Percentiles rank a stretch among this genome's conserved stretches.
phyloP scores from a whole-genome alignment of 2,113 vertebrate species.

The Meriones unguiculatus region DNA sequence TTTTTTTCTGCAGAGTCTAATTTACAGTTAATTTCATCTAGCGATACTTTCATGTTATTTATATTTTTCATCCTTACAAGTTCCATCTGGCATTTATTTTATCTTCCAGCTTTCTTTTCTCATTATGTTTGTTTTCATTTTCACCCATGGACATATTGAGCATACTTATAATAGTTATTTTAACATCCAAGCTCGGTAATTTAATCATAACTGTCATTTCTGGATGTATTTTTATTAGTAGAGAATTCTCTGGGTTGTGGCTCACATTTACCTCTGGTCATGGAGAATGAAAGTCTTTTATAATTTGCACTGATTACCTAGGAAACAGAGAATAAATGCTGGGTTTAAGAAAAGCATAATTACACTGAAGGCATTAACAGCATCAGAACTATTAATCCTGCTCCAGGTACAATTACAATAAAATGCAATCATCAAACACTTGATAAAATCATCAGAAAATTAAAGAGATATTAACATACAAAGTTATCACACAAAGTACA shows the following conservation, averaged over 20 bases:
- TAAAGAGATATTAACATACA: background rate
- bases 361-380: background rate
- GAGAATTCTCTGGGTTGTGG: background rate
- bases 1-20: background rate
- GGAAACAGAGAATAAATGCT: background rate
- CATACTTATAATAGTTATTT: conserved; percentile 5
- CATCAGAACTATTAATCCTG: background rate
- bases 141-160: background rate
- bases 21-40: background rate
- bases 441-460: background rate
- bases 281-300: background rate
- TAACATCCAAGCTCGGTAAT: background rate
- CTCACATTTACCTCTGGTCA: background rate
- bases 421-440: background rate
- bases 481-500: background rate
- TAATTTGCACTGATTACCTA: background rate
- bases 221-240: background rate
- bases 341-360: background rate
- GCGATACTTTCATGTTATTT: conserved; percentile 7
- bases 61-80: background rate
- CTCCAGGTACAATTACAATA: background rate
- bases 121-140: conserved; percentile 43
- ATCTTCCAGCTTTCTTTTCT: background rate
- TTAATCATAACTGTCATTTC: conserved; percentile 3
- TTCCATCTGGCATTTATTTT: conserved; percentile 32